Conservation (phyloP, 2,113 vertebrate species). For the Catharus fuscescens region DNA sequence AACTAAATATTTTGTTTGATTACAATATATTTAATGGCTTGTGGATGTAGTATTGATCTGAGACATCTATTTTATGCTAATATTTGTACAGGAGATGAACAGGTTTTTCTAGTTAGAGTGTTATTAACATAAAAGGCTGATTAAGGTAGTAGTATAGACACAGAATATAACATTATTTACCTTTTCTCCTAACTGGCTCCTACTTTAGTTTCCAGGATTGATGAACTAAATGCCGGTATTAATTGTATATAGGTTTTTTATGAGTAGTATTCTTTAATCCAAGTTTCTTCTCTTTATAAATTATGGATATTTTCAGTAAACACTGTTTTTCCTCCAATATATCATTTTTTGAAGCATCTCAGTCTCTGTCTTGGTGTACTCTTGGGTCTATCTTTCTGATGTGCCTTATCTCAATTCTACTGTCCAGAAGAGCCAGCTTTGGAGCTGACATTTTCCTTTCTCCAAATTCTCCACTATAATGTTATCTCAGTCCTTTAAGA, state of each 20-base stretch:
- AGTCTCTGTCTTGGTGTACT: neutral
- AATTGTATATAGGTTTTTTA: neutral
- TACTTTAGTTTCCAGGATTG: neutral
- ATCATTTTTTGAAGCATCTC: neutral
- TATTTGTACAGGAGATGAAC: neutral
- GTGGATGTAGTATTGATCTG: neutral
- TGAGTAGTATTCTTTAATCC: neutral
- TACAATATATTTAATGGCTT: neutral
- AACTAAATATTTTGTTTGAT: slow-evolving; percentile 10
- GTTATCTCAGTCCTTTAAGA: neutral
- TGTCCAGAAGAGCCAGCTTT: neutral
- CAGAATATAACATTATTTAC: neutral
- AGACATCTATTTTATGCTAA: neutral
- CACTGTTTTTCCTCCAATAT: neutral
- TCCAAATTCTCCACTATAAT: neutral
- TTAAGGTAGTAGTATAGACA: neutral
- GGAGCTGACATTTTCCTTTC: neutral
- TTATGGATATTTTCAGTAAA: neutral
- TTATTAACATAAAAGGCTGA: neutral
- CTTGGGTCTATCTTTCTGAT: neutral
- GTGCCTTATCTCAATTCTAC: neutral
- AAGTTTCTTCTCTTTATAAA: neutral
- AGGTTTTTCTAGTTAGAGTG: neutral
- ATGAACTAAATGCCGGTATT: neutral
- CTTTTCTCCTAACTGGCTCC: neutral